These are phyloP conservation scores for Alauda arvensis DNA, from an alignment of 2,797 vertebrate genomes.

Conservation along the genomic window DNA sequence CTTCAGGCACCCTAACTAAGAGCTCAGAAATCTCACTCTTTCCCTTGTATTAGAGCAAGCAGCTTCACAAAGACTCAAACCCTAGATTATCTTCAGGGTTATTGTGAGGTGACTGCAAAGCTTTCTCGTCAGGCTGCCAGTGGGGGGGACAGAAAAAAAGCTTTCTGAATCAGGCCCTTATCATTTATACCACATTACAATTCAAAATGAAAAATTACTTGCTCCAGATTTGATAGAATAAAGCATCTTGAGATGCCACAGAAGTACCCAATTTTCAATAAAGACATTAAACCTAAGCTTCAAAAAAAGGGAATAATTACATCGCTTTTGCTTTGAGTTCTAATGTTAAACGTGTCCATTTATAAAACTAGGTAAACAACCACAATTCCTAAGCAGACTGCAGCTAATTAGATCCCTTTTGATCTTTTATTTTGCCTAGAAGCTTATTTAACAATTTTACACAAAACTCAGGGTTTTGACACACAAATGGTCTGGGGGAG, in stretches of 20 bases:
- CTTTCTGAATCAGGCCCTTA: constrained; percentile 60
- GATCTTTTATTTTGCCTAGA: constrained; percentile 67
- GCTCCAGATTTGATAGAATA: constrained; percentile 66
- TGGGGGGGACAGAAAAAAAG: background rate
- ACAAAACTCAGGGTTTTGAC: constrained; percentile 51
- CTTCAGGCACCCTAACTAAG: background rate
- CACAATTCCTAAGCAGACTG: constrained; percentile 59
- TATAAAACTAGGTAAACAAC: constrained; percentile 69
- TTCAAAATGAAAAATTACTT: constrained; percentile 67
- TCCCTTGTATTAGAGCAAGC: background rate
- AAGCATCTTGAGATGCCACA: constrained; percentile 65
- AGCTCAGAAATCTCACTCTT: constrained; percentile 33
- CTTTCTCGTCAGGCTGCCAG: constrained; percentile 20
- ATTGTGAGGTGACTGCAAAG: constrained; percentile 47
- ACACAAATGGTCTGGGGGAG: constrained; percentile 1
- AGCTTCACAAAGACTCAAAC: constrained; percentile 45
- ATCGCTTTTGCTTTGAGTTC: constrained; percentile 66
- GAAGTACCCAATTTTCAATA: constrained; percentile 61
- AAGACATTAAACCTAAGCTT: constrained; percentile 68
- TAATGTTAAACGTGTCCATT: constrained; percentile 68
- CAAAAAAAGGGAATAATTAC: constrained; percentile 68
- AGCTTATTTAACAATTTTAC: constrained; percentile 68
- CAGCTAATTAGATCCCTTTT: constrained; percentile 70
- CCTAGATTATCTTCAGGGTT: constrained; percentile 61
- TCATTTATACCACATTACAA: constrained; percentile 66